A percentile compares a stretch with the other conserved stretches of the same genome.
These are phyloP conservation scores for Drepana arcuata DNA, from an alignment of 1,140 invertebrate genomes.

Conservation along the genomic window DNA sequence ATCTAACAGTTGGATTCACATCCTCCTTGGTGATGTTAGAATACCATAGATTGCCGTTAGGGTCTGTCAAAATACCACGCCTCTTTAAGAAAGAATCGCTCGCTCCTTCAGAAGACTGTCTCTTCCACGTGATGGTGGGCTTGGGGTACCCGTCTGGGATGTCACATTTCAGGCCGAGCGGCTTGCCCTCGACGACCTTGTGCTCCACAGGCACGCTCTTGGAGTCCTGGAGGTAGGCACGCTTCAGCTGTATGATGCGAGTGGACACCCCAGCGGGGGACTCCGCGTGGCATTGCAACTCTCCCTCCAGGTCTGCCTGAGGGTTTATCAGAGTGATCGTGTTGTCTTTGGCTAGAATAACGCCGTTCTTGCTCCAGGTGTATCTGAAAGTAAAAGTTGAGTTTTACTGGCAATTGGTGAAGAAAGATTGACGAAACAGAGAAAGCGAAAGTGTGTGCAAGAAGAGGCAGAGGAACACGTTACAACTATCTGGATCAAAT, in stretches of 20 bases:
- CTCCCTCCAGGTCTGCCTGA: slow-evolving; percentile 19
- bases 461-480: too few species aligned
- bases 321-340: slow-evolving; percentile 31
- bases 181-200: slow-evolving; percentile 32
- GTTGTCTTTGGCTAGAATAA: slow-evolving; percentile 15
- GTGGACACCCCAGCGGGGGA: slow-evolving; percentile 27
- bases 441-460: too few species aligned
- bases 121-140: slow-evolving; percentile 37
- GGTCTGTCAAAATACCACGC: too few species aligned
- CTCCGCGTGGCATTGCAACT: slow-evolving; percentile 34
- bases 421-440: too few species aligned
- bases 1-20: slow-evolving; percentile 28
- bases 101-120: slow-evolving; percentile 19
- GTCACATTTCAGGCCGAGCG: slow-evolving; percentile 33
- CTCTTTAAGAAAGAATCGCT: slow-evolving; percentile 28
- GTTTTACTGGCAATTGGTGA: too few species aligned
- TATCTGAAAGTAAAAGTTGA: slow-evolving; percentile 12
- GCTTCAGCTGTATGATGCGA: slow-evolving; percentile 19
- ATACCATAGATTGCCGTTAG: slow-evolving; percentile 38
- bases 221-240: slow-evolving; percentile 22
- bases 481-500: too few species aligned
- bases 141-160: slow-evolving; percentile 38
- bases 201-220: slow-evolving; percentile 14
- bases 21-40: slow-evolving; percentile 36
- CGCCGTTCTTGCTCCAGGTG: slow-evolving; percentile 18